These are phyloP conservation scores for Drosophila demipolita DNA, from an alignment of 2,888 invertebrate species.

Conservation along the genomic window DNA sequence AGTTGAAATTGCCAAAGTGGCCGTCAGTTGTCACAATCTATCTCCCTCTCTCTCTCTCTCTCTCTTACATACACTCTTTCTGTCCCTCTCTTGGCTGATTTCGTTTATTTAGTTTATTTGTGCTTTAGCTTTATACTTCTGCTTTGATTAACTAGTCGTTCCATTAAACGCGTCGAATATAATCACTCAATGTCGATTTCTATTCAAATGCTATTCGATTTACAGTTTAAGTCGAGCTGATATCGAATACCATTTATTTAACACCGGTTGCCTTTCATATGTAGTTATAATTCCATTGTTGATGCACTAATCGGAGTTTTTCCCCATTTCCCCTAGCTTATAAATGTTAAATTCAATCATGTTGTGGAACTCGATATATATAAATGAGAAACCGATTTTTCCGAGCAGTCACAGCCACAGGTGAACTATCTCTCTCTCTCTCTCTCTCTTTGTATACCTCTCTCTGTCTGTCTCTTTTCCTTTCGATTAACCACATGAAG, in stretches of 20 bases:
- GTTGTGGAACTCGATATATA: neutral
- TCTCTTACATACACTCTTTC: no score
- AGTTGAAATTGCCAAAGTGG: slow-evolving; percentile 69
- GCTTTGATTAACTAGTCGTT: slow-evolving; percentile 31
- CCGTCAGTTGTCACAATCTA: slow-evolving; percentile 12
- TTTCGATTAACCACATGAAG: slow-evolving; percentile 41
- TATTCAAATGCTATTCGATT: neutral
- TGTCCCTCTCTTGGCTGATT: neutral
- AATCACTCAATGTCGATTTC: slow-evolving; percentile 13
- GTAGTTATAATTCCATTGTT: neutral
- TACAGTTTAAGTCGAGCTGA: neutral
- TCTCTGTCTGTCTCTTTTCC: no score
- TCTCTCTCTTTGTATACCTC: neutral
- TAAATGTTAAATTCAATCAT: neutral
- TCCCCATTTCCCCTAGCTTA: neutral
- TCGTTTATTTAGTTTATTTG: neutral
- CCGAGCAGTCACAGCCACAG: slow-evolving; percentile 40
- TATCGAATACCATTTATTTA: neutral
- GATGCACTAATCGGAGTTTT: neutral
- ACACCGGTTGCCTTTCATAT: neutral
- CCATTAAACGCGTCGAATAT: neutral
- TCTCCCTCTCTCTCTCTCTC: neutral
- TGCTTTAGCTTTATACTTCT: slow-evolving; percentile 10
- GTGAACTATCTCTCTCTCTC: slow-evolving; percentile 9
- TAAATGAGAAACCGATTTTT: neutral